These are phyloP conservation scores for Cheilinus undulatus DNA, from an alignment of 2,113 vertebrate species.

Conservation along the genomic window DNA sequence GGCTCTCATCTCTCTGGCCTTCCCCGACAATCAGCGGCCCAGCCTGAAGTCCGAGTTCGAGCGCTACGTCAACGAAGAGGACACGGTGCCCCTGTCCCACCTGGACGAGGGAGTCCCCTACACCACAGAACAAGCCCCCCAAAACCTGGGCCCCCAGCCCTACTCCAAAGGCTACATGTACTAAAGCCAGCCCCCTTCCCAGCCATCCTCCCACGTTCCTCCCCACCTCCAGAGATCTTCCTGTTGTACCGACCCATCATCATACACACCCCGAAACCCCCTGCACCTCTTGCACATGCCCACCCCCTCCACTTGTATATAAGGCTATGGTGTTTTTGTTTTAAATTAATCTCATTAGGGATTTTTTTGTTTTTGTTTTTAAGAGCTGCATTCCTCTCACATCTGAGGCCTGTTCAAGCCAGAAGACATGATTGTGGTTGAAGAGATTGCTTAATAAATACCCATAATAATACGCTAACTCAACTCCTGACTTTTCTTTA, in stretches of 20 bases:
- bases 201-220: background rate
- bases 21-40: conserved; percentile 94
- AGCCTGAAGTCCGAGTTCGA: conserved; percentile 90
- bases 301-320: conserved; percentile 80
- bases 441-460: conserved; percentile 87
- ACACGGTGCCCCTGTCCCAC: conserved; percentile 95
- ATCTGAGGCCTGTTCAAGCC: conserved; percentile 79
- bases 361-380: conserved; percentile 70
- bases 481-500: conserved; percentile 37
- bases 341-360: conserved; percentile 87
- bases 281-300: conserved; percentile 81
- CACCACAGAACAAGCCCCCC: conserved; percentile 83
- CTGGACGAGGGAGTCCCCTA: conserved; percentile 88
- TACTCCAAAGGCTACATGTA: conserved; percentile 93
- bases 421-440: conserved; percentile 83
- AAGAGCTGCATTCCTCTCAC: conserved; percentile 83
- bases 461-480: conserved; percentile 78
- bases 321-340: conserved; percentile 81
- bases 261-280: conserved; percentile 51
- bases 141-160: conserved; percentile 86
- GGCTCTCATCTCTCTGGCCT: conserved; percentile 94
- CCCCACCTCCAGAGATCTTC: conserved; percentile 53
- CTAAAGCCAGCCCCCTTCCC: conserved; percentile 78
- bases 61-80: conserved; percentile 92
- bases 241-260: conserved; percentile 68